Percentiles rank a stretch among this genome's conserved stretches.
phyloP scores from a whole-genome alignment of 1,140 invertebrate genomes.

The Drosophila athabasca region DNA sequence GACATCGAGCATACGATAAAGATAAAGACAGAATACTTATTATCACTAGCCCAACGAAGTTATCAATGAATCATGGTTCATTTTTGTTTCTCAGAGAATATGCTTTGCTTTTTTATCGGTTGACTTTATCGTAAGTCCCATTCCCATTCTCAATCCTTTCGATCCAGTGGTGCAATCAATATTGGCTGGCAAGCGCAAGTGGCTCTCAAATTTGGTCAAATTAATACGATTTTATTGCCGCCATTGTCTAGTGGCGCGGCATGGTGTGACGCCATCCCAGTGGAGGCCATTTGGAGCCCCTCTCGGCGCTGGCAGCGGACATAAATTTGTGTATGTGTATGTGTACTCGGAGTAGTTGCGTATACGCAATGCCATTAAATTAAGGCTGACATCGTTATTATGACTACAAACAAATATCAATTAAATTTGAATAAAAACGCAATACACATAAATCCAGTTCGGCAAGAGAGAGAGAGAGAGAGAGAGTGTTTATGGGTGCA shows the following conservation, averaged over 20 bases:
- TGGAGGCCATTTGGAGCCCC: conserved; percentile 27
- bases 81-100: no score
- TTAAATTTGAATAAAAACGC: conserved; percentile 80
- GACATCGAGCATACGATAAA: no score
- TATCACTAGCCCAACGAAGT: no score
- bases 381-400: conserved; percentile 58
- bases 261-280: conserved; percentile 31
- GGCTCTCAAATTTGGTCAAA: conserved; percentile 5
- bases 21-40: no score
- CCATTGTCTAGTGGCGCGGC: conserved; percentile 11
- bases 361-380: conserved; percentile 45
- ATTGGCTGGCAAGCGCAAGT: background rate
- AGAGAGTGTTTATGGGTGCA: background rate
- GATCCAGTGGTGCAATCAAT: no score
- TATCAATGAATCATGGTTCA: no score
- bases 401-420: conserved; percentile 60
- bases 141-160: no score
- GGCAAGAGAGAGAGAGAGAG: background rate
- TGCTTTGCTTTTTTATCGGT: no score
- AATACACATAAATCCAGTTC: conserved; percentile 54
- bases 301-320: conserved; percentile 31
- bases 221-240: conserved; percentile 42
- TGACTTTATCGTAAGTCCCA: no score
- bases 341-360: conserved; percentile 24
- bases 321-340: conserved; percentile 39